Evolutionary conservation across 2,888 invertebrate species (phyloP).

Genomic region (Pterobdella sp.): DNA sequence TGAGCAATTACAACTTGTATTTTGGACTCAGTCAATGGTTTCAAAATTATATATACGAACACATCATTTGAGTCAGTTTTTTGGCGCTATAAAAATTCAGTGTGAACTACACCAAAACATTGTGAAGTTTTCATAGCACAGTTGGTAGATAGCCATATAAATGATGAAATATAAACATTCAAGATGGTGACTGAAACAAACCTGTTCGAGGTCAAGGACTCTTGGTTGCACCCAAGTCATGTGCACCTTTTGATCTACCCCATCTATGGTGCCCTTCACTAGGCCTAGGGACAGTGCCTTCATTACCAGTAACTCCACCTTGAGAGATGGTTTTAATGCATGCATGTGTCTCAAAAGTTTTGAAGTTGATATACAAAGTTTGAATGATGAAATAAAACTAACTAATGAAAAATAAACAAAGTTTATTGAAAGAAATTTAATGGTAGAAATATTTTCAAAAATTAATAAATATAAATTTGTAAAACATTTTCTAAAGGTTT

Average conservation of each 20-base stretch:
- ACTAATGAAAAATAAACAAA: not conserved
- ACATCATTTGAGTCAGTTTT: too few species aligned
- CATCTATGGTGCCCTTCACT: constrained; percentile 87
- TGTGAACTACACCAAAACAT: not conserved
- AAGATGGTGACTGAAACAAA: too few species aligned
- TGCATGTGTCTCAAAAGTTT: not conserved
- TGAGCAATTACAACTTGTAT: constrained; percentile 28
- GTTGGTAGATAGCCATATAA: too few species aligned
- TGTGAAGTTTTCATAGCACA: not conserved
- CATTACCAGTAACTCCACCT: constrained; percentile 92
- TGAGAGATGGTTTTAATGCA: not conserved
- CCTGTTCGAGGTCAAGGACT: constrained; percentile 64
- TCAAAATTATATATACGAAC: too few species aligned
- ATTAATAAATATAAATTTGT: not conserved
- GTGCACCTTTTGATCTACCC: constrained; percentile 67
- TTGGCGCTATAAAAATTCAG: not conserved
- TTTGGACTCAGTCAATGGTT: too few species aligned
- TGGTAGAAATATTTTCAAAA: not conserved
- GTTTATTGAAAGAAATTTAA: not conserved
- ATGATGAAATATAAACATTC: too few species aligned
- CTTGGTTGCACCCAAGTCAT: constrained; percentile 80
- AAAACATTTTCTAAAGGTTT: constrained; percentile 60
- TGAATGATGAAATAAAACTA: not conserved
- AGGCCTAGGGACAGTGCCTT: constrained; percentile 88
- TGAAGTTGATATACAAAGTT: not conserved